A percentile compares a stretch with the other conserved stretches of the same genome.
These are phyloP conservation scores for Aelia acuminata DNA, from an alignment of 2,888 invertebrate genomes.

Conservation along the genomic window DNA sequence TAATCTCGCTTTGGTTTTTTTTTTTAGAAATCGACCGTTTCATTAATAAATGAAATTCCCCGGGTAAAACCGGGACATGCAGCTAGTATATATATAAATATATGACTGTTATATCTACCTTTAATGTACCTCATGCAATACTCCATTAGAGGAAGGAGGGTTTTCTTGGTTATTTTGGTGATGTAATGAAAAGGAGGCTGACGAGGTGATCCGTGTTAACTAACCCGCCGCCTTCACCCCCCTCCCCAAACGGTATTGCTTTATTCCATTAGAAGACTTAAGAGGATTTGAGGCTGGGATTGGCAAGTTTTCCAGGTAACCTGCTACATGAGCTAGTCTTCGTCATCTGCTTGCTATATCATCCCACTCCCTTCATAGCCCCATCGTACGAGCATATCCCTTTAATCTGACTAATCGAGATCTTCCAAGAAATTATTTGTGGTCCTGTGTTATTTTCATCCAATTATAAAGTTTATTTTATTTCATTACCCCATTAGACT, in stretches of 20 bases:
- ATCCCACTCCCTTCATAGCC: background rate
- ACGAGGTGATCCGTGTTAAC: background rate
- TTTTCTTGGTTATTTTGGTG: background rate
- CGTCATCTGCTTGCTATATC: slow-evolving; percentile 7
- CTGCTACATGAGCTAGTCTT: background rate
- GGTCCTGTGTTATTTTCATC: too few species aligned
- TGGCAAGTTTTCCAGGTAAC: slow-evolving; percentile 45
- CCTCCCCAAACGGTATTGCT: background rate
- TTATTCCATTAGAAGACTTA: slow-evolving; percentile 32
- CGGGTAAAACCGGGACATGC: too few species aligned
- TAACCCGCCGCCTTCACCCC: background rate
- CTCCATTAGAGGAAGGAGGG: background rate
- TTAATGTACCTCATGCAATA: too few species aligned
- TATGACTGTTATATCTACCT: too few species aligned
- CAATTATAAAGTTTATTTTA: too few species aligned
- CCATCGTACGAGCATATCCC: too few species aligned
- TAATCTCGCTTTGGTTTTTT: too few species aligned
- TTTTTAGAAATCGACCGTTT: too few species aligned
- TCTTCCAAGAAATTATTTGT: background rate
- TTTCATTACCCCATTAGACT: too few species aligned
- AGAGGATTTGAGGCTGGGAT: background rate
- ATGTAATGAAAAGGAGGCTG: slow-evolving; percentile 25
- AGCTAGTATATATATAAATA: too few species aligned
- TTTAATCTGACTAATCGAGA: background rate
- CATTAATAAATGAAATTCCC: too few species aligned